Conservation (phyloP, 1,140 invertebrate species). For the Sarcophaga bullata region DNA sequence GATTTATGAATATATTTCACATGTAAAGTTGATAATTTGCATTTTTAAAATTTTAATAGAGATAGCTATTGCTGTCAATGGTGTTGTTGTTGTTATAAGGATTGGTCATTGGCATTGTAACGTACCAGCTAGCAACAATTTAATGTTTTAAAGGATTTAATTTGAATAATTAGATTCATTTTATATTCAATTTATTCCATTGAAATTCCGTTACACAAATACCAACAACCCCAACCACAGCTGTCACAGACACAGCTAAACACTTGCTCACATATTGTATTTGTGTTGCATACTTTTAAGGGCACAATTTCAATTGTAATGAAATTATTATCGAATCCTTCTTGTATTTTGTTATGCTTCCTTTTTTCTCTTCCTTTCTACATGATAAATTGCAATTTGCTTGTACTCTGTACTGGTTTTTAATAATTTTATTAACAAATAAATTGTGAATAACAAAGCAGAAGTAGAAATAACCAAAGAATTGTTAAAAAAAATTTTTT, state of each 20-base stretch:
- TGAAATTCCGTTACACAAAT: neutral
- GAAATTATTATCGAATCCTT: too few relatives aligned
- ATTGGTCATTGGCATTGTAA: neutral
- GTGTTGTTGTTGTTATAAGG: too few relatives aligned
- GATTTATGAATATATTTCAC: too few relatives aligned
- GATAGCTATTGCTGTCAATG: too few relatives aligned
- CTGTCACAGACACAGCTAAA: neutral
- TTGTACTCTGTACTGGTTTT: neutral
- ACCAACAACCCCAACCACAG: too few relatives aligned
- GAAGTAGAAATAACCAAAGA: too few relatives aligned
- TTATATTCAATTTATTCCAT: slow-evolving; percentile 14
- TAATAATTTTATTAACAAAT: neutral
- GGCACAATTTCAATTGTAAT: too few relatives aligned
- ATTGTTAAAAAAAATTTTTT: neutral
- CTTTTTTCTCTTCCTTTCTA: neutral
- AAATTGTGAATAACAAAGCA: too few relatives aligned
- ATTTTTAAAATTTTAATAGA: too few relatives aligned
- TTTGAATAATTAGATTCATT: slow-evolving; percentile 19
- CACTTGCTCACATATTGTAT: neutral
- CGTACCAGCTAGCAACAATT: neutral
- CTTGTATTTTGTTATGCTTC: too few relatives aligned
- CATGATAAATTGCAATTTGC: neutral
- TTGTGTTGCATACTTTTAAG: too few relatives aligned
- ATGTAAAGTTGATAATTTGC: too few relatives aligned
- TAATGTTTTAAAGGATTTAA: slow-evolving; percentile 15